Conservation (phyloP, 2,113 vertebrate species). For the Casuarius casuarius region DNA sequence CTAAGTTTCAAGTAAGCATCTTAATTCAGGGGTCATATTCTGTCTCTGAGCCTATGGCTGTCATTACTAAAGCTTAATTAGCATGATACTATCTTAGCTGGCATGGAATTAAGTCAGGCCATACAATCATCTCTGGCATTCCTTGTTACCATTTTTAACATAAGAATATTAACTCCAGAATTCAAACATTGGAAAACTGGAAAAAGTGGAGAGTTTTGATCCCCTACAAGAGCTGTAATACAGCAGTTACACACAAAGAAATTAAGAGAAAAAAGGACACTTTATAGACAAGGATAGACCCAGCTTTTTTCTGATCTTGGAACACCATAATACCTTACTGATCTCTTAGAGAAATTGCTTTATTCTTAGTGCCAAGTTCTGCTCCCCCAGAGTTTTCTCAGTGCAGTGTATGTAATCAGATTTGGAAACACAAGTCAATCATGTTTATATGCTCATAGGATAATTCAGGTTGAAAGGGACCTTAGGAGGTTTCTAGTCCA, state of each 20-base stretch:
- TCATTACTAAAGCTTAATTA: constrained; percentile 1
- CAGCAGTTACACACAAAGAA: background rate
- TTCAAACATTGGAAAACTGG: background rate
- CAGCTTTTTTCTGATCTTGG: background rate
- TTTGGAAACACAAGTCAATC: background rate
- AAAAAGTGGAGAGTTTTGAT: background rate
- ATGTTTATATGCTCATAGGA: background rate
- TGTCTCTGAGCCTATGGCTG: background rate
- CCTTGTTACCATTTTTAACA: background rate
- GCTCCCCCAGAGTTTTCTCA: background rate
- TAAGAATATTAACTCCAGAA: background rate
- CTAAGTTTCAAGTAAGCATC: background rate
- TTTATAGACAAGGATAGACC: background rate
- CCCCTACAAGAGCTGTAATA: background rate
- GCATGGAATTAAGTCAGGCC: background rate
- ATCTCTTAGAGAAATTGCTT: background rate
- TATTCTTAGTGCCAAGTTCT: background rate
- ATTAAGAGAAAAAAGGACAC: background rate
- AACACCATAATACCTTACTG: background rate
- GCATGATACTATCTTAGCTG: background rate
- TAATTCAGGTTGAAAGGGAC: background rate
- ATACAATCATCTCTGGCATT: background rate
- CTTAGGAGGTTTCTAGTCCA: background rate
- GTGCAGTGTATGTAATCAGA: background rate
- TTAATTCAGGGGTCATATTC: background rate